Conservation (phyloP, 1,140 invertebrate genomes). For the Drosophila busckii region DNA sequence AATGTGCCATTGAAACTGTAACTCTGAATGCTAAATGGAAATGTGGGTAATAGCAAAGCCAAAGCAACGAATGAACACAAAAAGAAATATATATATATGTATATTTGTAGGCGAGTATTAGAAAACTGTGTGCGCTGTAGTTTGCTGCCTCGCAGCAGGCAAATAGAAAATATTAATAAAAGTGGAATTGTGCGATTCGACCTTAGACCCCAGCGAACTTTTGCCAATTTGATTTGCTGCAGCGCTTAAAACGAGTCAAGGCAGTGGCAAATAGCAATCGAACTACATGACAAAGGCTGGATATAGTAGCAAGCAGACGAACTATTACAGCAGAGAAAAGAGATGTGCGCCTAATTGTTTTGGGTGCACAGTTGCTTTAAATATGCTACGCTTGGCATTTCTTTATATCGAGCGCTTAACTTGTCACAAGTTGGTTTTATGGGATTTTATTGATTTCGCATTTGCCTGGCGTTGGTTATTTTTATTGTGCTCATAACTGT, state of each 20-base stretch:
- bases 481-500: too few species aligned
- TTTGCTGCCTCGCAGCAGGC: too few species aligned
- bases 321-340: too few species aligned
- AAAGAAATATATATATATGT: conserved; percentile 11
- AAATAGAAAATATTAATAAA: conserved; percentile 75
- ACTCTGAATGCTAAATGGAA: conserved; percentile 34
- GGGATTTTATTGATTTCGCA: too few species aligned
- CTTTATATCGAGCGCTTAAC: too few species aligned
- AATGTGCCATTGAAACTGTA: conserved; percentile 54
- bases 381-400: too few species aligned
- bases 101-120: conserved; percentile 27
- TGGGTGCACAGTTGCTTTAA: too few species aligned
- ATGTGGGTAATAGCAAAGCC: conserved; percentile 27
- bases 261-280: not conserved
- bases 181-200: conserved; percentile 66
- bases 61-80: conserved; percentile 34
- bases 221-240: conserved; percentile 48
- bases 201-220: conserved; percentile 35
- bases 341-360: too few species aligned
- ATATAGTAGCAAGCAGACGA: too few species aligned
- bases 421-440: too few species aligned
- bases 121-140: too few species aligned
- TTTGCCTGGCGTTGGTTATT: too few species aligned
- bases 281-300: conserved; percentile 25
- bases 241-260: conserved; percentile 2